phyloP scores from a whole-genome alignment of 2,888 invertebrate species.

The Diaphora mendica region DNA sequence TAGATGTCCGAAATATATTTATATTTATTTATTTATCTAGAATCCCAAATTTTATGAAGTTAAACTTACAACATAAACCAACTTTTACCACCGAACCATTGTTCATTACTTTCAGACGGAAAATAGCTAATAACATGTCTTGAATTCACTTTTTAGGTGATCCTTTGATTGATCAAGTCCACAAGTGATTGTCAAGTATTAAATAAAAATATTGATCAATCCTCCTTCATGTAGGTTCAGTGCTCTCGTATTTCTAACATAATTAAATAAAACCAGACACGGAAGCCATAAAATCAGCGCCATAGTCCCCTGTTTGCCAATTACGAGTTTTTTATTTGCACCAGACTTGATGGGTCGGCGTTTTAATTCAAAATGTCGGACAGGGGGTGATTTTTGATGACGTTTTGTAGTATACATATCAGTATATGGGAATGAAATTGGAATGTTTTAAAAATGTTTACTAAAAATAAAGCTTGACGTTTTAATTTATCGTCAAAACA shows the following conservation, averaged over 20 bases:
- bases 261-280: conserved; percentile 49
- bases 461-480: neutral
- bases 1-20: no score
- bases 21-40: no score
- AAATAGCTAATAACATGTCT: neutral
- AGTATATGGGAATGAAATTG: conserved; percentile 8
- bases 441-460: neutral
- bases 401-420: conserved; percentile 33
- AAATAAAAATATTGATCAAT: neutral
- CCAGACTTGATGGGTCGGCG: conserved; percentile 52
- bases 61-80: no score
- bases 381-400: conserved; percentile 49
- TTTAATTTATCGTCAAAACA: neutral
- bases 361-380: conserved; percentile 56
- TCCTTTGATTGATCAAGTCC: no score
- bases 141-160: neutral
- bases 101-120: no score
- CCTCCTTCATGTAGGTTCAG: neutral
- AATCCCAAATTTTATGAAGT: no score
- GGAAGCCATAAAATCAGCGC: conserved; percentile 54
- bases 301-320: conserved; percentile 71
- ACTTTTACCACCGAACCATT: no score
- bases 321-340: conserved; percentile 67
- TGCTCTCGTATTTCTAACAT: conserved; percentile 27
- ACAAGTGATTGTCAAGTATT: neutral